Evolutionary conservation across 2,797 vertebrate species (phyloP).

Genomic region (Chiloscyllium punctatum): DNA sequence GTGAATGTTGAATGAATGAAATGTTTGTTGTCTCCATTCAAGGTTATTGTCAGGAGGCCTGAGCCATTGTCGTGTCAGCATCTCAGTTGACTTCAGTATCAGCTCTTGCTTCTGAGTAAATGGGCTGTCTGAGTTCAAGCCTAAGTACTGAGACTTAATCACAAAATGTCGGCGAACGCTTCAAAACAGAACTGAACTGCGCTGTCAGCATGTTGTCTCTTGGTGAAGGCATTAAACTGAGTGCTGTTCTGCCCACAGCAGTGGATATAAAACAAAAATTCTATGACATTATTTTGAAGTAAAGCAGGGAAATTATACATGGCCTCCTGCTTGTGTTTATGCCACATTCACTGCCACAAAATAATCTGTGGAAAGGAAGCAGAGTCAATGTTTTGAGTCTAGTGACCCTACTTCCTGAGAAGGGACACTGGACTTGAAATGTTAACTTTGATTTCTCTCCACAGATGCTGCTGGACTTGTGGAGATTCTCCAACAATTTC

Average conservation of each 20-base stretch:
- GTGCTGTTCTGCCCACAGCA: not conserved
- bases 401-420: too few species aligned
- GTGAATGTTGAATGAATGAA: not conserved
- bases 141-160: not conserved
- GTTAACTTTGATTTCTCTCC: too few species aligned
- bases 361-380: not conserved
- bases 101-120: not conserved
- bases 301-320: not conserved
- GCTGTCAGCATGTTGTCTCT: not conserved
- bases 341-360: not conserved
- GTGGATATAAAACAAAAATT: not conserved
- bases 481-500: too few species aligned
- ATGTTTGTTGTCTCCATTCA: not conserved
- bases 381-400: too few species aligned
- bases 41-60: not conserved
- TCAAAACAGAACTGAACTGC: not conserved
- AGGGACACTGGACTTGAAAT: too few species aligned
- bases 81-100: not conserved
- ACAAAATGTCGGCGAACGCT: not conserved
- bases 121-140: not conserved
- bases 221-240: not conserved
- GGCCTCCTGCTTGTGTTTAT: not conserved
- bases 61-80: not conserved
- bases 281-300: not conserved
- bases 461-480: too few species aligned